Base-by-base conservation (phyloP, 2,113 vertebrate genomes). In the Chunga burmeisteri region DNA sequence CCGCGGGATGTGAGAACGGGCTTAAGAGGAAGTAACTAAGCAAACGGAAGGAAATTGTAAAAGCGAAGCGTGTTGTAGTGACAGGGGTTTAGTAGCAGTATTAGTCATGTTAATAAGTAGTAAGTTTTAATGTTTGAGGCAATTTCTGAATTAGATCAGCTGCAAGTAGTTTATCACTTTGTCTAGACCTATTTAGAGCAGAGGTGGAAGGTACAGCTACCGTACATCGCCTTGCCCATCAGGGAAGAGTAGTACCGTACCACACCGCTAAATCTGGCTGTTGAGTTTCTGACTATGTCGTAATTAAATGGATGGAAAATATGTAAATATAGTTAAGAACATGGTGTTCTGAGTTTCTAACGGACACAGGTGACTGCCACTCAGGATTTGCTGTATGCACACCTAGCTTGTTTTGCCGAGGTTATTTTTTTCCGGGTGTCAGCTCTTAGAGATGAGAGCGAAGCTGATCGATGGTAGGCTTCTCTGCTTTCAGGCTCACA, bases 1-100 rank as follows among this genome's bases (percentile, higher is more conserved):
- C 46, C 2, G 1, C 0, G 30, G 82, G 62, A 46, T 22, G 5
- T 1, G 13, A 27, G 34, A 36, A 49, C 2, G 0, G 5, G 10
- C 9, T 18, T 42, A 32, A 63, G 85, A 83, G 81, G 72, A 81
- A 94, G 62, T 46, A 70, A 26, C 53, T 8, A 5, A 72, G 27
- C 36, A 40, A 81, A 62, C 6, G n/a, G 92, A 71, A 96, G 94
- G 96, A 94, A 88, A 38, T 8, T 9, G 68, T 88, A 40, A 46
- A 80, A 67, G 49, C 25, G 29, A 90, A 82, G 84, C 36, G 5
- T 47, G 13, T 73, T 21, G 46, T 58, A 68, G 73, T 42, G 34
- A 22, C 42, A 66, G 36, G 27, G 38, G 13, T 74, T 87, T 86
- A 42, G 81, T 1, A 47, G 53, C 29, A 29, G 13, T 34, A 21